phyloP scores from a whole-genome alignment of 2,113 vertebrate genomes.

The Corvus hawaiiensis region DNA sequence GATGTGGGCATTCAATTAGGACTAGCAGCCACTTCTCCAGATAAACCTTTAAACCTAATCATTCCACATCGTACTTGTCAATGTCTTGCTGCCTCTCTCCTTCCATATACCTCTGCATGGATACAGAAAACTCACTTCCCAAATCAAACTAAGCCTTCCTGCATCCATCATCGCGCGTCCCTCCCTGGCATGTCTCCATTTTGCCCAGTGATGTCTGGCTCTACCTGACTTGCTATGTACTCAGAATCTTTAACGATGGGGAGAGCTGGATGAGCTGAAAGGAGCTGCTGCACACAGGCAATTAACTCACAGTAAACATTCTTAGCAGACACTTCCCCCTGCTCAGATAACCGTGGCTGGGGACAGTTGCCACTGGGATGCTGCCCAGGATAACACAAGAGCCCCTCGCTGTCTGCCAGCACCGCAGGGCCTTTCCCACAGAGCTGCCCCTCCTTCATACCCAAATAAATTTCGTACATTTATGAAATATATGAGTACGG shows the following conservation, averaged over 20 bases:
- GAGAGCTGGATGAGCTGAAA: neutral
- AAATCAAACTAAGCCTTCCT: neutral
- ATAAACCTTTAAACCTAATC: neutral
- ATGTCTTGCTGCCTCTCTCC: neutral
- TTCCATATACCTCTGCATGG: neutral
- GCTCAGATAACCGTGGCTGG: accelerated
- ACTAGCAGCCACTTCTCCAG: neutral
- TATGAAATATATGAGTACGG: neutral
- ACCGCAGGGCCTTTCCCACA: neutral
- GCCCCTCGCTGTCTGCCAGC: neutral
- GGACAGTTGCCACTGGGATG: too few species aligned
- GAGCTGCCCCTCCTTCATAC: neutral
- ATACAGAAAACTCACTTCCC: neutral
- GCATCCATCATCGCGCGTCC: neutral
- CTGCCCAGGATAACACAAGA: neutral
- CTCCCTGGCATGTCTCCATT: neutral
- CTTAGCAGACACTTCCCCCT: neutral
- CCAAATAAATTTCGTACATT: neutral
- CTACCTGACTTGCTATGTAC: neutral
- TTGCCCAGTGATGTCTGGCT: neutral
- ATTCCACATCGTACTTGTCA: neutral
- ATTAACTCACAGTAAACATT: neutral
- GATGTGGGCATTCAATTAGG: neutral
- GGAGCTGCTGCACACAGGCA: neutral
- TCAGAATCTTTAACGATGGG: neutral